phyloP scores from a whole-genome alignment of 2,797 vertebrate species.

The Cryptoblepharus egeriae region DNA sequence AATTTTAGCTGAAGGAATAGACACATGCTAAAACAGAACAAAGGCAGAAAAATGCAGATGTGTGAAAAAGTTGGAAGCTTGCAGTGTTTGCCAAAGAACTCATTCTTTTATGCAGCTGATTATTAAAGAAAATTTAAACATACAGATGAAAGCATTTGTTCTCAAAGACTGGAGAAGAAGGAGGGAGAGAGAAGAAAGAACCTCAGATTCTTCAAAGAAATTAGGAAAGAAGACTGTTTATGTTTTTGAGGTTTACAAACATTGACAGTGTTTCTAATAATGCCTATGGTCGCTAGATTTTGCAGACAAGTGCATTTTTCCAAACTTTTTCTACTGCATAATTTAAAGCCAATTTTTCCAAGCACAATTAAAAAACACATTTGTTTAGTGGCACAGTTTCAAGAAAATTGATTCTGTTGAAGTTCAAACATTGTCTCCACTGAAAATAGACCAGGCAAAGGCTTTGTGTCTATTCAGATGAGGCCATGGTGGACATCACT shows the following conservation, averaged over 20 bases:
- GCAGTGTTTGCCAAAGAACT: background rate
- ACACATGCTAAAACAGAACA: background rate
- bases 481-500: background rate
- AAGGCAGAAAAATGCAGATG: background rate
- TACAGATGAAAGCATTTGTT: conserved; percentile 7
- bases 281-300: background rate
- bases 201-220: conserved; percentile 18
- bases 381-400: background rate
- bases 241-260: conserved; percentile 9
- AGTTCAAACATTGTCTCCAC: background rate
- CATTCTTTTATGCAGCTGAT: background rate
- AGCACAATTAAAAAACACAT: background rate
- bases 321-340: background rate
- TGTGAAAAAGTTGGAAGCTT: background rate
- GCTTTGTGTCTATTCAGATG: background rate
- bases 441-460: background rate
- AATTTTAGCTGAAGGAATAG: background rate
- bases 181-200: background rate
- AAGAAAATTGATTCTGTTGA: background rate
- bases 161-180: background rate
- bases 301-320: conserved; percentile 4
- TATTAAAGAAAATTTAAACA: conserved; percentile 30
- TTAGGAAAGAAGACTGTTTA: background rate
- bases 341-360: conserved; percentile 10
- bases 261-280: conserved; percentile 7